phyloP scores from a whole-genome alignment of 2,113 vertebrate genomes.

The Lipophrys pholis region DNA sequence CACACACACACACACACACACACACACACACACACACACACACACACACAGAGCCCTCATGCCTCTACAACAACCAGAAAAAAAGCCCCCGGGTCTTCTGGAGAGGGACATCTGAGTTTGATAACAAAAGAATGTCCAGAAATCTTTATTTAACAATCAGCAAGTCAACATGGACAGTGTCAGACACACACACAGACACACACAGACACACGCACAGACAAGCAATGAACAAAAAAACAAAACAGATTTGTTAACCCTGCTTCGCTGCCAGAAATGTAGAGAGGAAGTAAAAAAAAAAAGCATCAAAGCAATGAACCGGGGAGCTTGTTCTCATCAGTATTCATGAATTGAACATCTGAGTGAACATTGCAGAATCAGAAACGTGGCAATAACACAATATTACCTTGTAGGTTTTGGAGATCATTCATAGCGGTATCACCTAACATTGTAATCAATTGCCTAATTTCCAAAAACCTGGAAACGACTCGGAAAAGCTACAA shows the following conservation, averaged over 20 bases:
- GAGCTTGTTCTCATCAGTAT: slow-evolving; percentile 3
- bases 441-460: neutral
- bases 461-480: neutral
- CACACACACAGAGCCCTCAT: neutral
- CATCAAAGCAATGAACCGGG: slow-evolving; percentile 11
- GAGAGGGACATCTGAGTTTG: slow-evolving; percentile 59
- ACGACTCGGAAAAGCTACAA: neutral
- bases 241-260: neutral
- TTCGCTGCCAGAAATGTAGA: neutral
- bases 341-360: slow-evolving; percentile 22
- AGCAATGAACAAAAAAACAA: neutral
- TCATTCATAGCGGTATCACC: neutral
- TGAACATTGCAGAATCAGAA: slow-evolving; percentile 2
- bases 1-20: neutral
- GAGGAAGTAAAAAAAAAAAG: neutral
- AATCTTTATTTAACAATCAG: slow-evolving; percentile 47
- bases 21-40: neutral
- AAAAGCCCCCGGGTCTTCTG: neutral
- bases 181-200: neutral
- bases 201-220: neutral
- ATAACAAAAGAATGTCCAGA: slow-evolving; percentile 60
- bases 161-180: slow-evolving; percentile 43
- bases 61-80: slow-evolving; percentile 36
- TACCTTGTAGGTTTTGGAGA: neutral
- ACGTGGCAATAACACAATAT: neutral